These are phyloP conservation scores for Vireo altiloquus DNA, from an alignment of 2,113 vertebrate genomes.

Conservation along the genomic window DNA sequence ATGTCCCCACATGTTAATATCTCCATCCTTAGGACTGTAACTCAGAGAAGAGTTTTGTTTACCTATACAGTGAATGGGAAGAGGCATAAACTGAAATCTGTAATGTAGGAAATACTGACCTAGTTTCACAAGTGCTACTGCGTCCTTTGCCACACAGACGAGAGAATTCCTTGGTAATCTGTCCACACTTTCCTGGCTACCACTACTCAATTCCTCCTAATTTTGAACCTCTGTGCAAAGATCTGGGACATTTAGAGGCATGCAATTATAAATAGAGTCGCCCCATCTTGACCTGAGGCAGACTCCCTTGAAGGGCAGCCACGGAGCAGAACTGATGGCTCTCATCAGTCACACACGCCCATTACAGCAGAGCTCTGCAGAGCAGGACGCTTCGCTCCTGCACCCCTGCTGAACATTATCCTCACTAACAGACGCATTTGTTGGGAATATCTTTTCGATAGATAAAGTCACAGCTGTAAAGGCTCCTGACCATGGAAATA, in stretches of 20 bases:
- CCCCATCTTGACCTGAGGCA: background rate
- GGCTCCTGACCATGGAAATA: background rate
- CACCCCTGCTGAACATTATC: background rate
- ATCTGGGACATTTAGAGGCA: background rate
- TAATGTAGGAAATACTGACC: fast-evolving
- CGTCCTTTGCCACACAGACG: fast-evolving
- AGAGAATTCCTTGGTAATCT: background rate
- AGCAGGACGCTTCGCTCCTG: background rate
- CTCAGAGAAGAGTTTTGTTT: background rate
- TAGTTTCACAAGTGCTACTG: background rate
- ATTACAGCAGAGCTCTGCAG: background rate
- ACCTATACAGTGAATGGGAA: background rate
- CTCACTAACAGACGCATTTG: fast-evolving
- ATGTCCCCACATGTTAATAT: background rate
- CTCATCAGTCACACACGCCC: background rate
- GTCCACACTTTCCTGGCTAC: background rate
- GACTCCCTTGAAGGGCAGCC: background rate
- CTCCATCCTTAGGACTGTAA: background rate
- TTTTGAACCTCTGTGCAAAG: background rate
- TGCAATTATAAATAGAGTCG: background rate
- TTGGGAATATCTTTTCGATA: background rate
- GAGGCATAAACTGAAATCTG: background rate
- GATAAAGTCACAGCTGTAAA: background rate
- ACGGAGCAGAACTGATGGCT: background rate
- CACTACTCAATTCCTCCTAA: background rate